phyloP scores from a whole-genome alignment of 2,797 vertebrate species.

The Graptemys geographica region DNA sequence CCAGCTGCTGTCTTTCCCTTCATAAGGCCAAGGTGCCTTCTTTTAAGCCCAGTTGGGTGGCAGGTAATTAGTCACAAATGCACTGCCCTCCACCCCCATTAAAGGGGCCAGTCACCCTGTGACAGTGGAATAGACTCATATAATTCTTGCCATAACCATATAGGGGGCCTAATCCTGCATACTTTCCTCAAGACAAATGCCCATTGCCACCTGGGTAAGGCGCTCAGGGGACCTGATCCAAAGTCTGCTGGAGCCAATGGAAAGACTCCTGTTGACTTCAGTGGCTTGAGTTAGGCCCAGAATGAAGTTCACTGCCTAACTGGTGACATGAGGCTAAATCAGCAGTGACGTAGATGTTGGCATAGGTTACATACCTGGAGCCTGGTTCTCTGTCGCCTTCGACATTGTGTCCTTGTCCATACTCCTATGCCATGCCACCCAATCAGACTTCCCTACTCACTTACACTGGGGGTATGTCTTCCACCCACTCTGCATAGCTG shows the following conservation, averaged over 20 bases:
- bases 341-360: background rate
- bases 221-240: background rate
- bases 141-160: background rate
- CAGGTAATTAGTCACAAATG: too few species aligned
- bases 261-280: background rate
- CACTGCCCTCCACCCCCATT: background rate
- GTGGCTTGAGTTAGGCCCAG: accelerated
- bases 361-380: background rate
- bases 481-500: background rate
- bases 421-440: background rate
- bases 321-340: background rate
- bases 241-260: background rate
- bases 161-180: background rate
- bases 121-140: background rate
- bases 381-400: background rate
- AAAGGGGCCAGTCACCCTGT: background rate
- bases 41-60: background rate
- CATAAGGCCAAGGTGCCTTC: background rate
- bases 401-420: background rate
- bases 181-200: background rate
- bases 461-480: background rate
- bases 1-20: background rate
- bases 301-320: background rate
- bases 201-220: background rate
- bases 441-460: background rate